Base-by-base conservation (phyloP, 2,888 invertebrate genomes). In the Sylvicola fuscatus region DNA sequence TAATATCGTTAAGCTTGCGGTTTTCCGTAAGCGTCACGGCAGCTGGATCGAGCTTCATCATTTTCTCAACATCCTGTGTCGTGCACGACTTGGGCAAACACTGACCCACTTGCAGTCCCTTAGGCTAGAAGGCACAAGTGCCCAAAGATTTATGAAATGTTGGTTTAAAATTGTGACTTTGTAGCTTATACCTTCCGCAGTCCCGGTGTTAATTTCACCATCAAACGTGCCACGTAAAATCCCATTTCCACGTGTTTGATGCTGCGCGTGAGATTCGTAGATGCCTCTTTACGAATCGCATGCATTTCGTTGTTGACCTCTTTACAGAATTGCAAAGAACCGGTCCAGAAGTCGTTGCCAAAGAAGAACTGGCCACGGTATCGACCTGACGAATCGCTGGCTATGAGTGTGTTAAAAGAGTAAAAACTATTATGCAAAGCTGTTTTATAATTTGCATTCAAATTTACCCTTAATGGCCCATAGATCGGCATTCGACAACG, bases 391-490 rank as follows among this genome's bases (percentile, higher is more conserved):
- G 82, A 73, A 51, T 83, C 83, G 47, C 68, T 75, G 55, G 80
- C 82, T 83, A 37, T 21, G n/a, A n/a, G n/a, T n/a, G n/a, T n/a
- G n/a, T n/a, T 6, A 21, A 21, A 21, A 6, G 21, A 21, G 8
- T 8, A 21, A 21, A 21, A 4, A 21, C 21, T 8, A 8, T 21
- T 21, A 21, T 21, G 8, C n/a, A n/a, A n/a, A n/a, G n/a, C n/a
- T n/a, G n/a, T n/a, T n/a, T n/a, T n/a, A n/a, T n/a, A n/a, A n/a
- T n/a, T n/a, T n/a, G n/a, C n/a, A n/a, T n/a, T 29, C 3, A 5
- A 6, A 72, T 77, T 73, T 53, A 83, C 83, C 77, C 62, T 72
- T 75, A 27, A 77, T 72, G 8, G 83, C 83, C 83, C 83, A 83
- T 31, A 60, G 58, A 47, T 64, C 63, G 47, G 64, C 79, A 44